These are phyloP conservation scores for Zapornia atra DNA, from an alignment of 2,113 vertebrate species.

Conservation along the genomic window DNA sequence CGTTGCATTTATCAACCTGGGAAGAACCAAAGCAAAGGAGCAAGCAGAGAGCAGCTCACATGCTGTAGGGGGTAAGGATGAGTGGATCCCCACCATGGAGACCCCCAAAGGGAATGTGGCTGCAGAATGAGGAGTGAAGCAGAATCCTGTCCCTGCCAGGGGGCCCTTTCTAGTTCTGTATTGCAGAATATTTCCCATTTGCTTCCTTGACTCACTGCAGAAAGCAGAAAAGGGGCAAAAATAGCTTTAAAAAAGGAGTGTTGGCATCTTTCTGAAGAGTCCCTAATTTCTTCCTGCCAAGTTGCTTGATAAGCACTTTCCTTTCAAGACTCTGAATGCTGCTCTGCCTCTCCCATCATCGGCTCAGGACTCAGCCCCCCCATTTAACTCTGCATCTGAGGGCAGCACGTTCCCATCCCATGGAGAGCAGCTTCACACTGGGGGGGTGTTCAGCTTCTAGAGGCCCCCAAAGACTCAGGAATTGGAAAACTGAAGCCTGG, in stretches of 20 bases:
- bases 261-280: not conserved
- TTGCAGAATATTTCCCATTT: not conserved
- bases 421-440: fast-evolving
- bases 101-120: not conserved
- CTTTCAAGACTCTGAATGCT: not conserved
- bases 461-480: too few relatives aligned
- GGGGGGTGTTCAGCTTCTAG: not conserved
- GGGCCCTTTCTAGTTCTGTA: not conserved
- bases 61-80: not conserved
- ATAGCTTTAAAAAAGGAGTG: not conserved
- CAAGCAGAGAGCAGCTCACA: fast-evolving
- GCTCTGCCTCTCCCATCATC: fast-evolving
- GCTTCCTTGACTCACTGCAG: not conserved
- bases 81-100: too few relatives aligned
- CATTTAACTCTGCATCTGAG: not conserved
- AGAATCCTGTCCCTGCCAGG: fast-evolving
- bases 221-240: not conserved
- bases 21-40: not conserved
- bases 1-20: fast-evolving
- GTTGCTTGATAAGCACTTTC: not conserved
- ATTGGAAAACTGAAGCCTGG: not conserved
- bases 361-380: not conserved
- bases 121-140: not conserved
- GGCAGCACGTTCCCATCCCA: fast-evolving
- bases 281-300: not conserved